Percentiles rank a stretch among this genome's conserved stretches.
Conservation (phyloP, 2,888 invertebrate genomes). For the Hirtodrosophila trivittata region DNA sequence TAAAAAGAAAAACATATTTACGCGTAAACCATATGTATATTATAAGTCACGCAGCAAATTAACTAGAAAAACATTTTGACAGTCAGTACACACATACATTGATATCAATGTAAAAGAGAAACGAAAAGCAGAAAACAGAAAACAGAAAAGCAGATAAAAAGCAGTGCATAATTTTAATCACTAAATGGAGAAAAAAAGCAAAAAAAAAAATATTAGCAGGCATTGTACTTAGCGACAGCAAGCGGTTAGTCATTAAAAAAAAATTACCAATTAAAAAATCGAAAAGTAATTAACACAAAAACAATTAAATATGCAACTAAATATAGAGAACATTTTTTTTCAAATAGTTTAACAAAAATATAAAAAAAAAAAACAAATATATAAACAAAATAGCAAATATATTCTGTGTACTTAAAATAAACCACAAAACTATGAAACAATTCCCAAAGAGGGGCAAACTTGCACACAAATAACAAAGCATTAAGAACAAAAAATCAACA, state of each 20-base stretch:
- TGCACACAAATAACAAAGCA: slow-evolving; percentile 22
- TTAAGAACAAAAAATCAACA: background rate
- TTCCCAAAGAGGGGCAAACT: slow-evolving; percentile 22
- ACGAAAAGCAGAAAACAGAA: slow-evolving; percentile 18
- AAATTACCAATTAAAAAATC: slow-evolving; percentile 21
- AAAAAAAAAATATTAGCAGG: slow-evolving; percentile 39
- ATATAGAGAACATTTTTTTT: slow-evolving; percentile 32
- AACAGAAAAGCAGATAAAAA: slow-evolving; percentile 14
- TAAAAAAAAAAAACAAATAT: slow-evolving; percentile 12
- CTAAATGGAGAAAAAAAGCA: too few relatives aligned
- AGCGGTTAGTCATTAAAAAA: slow-evolving; percentile 33
- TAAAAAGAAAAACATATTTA: slow-evolving; percentile 9
- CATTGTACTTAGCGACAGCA: slow-evolving; percentile 57
- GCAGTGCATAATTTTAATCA: slow-evolving; percentile 50
- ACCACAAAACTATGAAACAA: slow-evolving; percentile 40
- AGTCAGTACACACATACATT: slow-evolving; percentile 29
- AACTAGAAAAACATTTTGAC: slow-evolving; percentile 54
- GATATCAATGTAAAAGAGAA: background rate
- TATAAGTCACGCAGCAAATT: slow-evolving; percentile 39
- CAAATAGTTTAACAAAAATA: slow-evolving; percentile 18
- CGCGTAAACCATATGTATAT: slow-evolving; percentile 28
- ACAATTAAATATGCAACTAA: slow-evolving; percentile 42
- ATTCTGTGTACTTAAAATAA: slow-evolving; percentile 23
- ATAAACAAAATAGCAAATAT: slow-evolving; percentile 18
- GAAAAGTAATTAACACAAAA: slow-evolving; percentile 49